Evolutionary conservation across 2,797 vertebrate genomes (phyloP).

Genomic region (Craterocephalus amniculus): DNA sequence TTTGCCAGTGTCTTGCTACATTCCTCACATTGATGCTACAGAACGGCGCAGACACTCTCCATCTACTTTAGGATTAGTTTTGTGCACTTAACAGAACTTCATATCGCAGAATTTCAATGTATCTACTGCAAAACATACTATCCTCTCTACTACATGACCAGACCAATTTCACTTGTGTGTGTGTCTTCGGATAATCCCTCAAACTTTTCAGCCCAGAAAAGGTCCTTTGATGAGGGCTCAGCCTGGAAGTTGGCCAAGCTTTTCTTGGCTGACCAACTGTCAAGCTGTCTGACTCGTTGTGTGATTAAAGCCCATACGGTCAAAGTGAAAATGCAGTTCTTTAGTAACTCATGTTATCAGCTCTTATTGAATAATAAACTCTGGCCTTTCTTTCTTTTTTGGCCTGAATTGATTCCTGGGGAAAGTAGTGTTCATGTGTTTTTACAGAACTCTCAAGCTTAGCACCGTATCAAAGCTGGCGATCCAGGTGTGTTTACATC

Average conservation of each 20-base stretch:
- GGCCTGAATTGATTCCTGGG: conserved; percentile 12
- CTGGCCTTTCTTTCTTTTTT: conserved; percentile 39
- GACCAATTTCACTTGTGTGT: conserved; percentile 41
- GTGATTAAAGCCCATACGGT: conserved; percentile 52
- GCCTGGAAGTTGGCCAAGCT: conserved; percentile 62
- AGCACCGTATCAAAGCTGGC: conserved; percentile 52
- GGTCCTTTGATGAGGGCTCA: conserved; percentile 68
- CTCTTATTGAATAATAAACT: conserved; percentile 17
- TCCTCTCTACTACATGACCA: conserved; percentile 18
- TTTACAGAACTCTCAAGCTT: conserved; percentile 9
- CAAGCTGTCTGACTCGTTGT: conserved; percentile 54
- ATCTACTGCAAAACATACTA: conserved; percentile 40
- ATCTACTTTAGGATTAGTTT: conserved; percentile 21
- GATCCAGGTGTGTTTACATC: conserved; percentile 62
- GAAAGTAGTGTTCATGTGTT: conserved; percentile 13
- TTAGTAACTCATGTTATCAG: conserved; percentile 42
- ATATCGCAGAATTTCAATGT: conserved; percentile 38
- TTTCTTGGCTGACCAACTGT: conserved; percentile 64
- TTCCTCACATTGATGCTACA: conserved; percentile 49
- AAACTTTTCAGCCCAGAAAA: conserved; percentile 60
- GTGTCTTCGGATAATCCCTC: conserved; percentile 55
- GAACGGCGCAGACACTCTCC: conserved; percentile 2
- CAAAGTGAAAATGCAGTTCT: conserved; percentile 42
- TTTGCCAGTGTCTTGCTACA: conserved; percentile 57
- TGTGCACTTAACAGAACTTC: conserved; percentile 23